These are phyloP conservation scores for Calameuta idolon DNA, from an alignment of 2,888 invertebrate genomes.

Conservation along the genomic window DNA sequence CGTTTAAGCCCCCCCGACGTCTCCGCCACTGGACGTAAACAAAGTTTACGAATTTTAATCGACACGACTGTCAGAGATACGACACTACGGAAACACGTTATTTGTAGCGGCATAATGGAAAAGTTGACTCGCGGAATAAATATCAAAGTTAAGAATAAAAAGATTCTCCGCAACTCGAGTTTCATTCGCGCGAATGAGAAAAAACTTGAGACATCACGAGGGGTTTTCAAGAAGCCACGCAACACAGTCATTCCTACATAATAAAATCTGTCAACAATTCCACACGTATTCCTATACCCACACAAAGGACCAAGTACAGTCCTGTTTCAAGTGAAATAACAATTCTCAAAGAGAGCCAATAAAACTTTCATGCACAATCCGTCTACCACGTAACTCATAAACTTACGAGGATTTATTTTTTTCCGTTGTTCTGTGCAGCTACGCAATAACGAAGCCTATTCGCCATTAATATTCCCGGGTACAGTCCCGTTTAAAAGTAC, in stretches of 20 bases:
- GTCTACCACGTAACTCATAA: neutral
- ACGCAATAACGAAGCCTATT: neutral
- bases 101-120: neutral
- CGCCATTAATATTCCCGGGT: neutral
- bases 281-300: neutral
- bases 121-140: neutral
- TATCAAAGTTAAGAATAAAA: neutral
- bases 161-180: neutral
- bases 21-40: neutral
- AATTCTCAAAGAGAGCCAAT: neutral
- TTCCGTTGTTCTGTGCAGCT: neutral
- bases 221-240: neutral
- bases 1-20: neutral
- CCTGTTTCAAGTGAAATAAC: neutral
- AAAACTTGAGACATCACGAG: neutral
- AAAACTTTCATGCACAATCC: neutral
- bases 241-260: neutral
- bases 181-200: neutral
- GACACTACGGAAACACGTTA: neutral
- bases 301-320: too few species aligned
- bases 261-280: neutral
- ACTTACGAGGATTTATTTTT: neutral
- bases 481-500: neutral
- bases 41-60: neutral
- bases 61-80: neutral